phyloP scores from a whole-genome alignment of 2,113 vertebrate genomes.

The Gymnocephalus cernua region DNA sequence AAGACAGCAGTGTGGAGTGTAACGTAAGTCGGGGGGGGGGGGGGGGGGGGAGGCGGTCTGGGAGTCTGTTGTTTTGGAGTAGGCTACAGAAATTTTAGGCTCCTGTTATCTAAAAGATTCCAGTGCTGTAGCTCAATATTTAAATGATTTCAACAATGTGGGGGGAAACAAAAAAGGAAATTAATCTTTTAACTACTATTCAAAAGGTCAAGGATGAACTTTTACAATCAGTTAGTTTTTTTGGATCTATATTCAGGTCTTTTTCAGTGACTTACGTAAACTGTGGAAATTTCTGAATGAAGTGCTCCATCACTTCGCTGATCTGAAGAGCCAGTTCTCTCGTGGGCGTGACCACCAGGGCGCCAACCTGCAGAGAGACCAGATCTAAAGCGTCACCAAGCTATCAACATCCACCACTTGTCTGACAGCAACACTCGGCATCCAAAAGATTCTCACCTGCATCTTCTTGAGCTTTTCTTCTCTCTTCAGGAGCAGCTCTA shows the following conservation, averaged over 20 bases:
- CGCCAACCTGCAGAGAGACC: conserved; percentile 87
- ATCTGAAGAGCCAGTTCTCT: conserved; percentile 95
- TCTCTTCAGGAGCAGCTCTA: conserved; percentile 92
- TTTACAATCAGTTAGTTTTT: not conserved
- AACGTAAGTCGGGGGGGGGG: no score
- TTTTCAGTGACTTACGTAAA: conserved; percentile 85
- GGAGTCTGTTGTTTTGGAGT: no score
- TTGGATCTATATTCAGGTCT: not conserved
- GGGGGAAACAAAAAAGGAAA: no score
- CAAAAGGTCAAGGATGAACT: not conserved
- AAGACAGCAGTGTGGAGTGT: no score
- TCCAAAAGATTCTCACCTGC: conserved; percentile 84
- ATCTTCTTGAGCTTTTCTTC: conserved; percentile 93
- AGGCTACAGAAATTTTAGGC: no score
- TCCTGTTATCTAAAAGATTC: no score
- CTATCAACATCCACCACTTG: not conserved
- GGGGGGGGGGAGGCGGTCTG: no score
- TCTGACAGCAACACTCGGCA: not conserved
- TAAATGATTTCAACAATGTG: no score
- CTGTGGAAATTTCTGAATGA: conserved; percentile 89
- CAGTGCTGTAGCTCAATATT: no score
- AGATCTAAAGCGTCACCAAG: not conserved
- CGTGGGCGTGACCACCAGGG: conserved; percentile 94
- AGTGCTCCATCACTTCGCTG: conserved; percentile 90
- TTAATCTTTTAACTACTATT: not conserved